Evolutionary conservation across 2,113 vertebrate genomes (phyloP), one percentile per base, ranked within the genome.

Genomic region (Macrotis lagotis): DNA sequence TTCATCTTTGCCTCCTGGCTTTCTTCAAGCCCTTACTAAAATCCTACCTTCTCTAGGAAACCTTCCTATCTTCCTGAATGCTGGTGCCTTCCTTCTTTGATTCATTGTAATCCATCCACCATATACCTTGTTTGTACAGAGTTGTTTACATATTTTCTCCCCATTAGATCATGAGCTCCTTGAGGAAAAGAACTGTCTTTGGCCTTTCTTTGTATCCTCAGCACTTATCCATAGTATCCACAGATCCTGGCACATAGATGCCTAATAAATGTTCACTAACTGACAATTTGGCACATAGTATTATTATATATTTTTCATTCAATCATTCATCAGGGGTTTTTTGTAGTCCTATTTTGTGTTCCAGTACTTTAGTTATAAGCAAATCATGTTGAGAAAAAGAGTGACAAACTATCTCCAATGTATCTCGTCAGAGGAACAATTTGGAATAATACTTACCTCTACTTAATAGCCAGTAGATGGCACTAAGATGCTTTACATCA

Each of bases 391-490:
- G 26, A n/a, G 19, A 83, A 44, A 83, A 44, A 74, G 31, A 66
- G 5, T 74, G 59, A 74, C 59, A 74, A 74, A 37, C 66, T 83
- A 8, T 44, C 19, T 44, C 37, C 66, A 44, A 83, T 74, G 37
- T 74, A 74, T 37, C 37, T 19, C 14, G 19, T 44, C n/a, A 83
- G n/a, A 74, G 31, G 25, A 51, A 28, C 11, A 91, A 47, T 51
- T 91, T 44, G 66, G 74, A 53, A 50, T 31, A 1, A 47, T 91
- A 28, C 50, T 93, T 25, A 3, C 31, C 49, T 89, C 48, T 22
- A 44, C 37, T 90, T 47, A 31, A 22, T 94, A n/a, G 47, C 96
- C 97, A 95, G 95, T 48, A 96, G 97, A 90, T 94, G 97, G 96
- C 93, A 93, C 94, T 52, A 94, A 88, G 89, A 89, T 3, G 22